Conservation (phyloP, 2,888 invertebrate genomes). For the Norana najaformis region DNA sequence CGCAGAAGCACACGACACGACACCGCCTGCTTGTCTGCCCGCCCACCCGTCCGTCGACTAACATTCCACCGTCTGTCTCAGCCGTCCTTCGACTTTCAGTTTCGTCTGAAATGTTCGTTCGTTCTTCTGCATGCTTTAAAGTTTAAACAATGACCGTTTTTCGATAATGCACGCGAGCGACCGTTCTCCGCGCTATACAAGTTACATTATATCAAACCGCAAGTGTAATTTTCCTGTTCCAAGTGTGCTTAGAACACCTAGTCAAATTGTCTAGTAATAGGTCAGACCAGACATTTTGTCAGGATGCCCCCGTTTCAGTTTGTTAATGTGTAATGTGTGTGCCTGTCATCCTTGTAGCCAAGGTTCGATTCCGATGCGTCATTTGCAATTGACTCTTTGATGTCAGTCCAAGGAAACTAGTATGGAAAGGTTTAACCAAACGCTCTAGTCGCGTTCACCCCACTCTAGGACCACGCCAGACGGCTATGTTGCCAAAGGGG, state of each 20-base stretch:
- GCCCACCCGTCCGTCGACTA: not conserved
- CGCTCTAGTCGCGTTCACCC: too few species aligned
- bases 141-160: not conserved
- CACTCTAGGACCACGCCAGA: too few species aligned
- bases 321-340: too few species aligned
- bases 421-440: too few species aligned
- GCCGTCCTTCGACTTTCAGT: not conserved
- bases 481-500: too few species aligned
- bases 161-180: not conserved
- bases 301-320: not conserved
- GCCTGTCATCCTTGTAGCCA: not conserved
- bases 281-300: not conserved
- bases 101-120: slow-evolving; percentile 7
- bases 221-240: not conserved
- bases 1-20: too few species aligned
- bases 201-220: not conserved
- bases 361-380: not conserved
- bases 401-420: too few species aligned
- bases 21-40: not conserved
- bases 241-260: not conserved
- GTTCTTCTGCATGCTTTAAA: not conserved
- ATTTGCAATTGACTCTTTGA: too few species aligned
- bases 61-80: not conserved
- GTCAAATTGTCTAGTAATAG: not conserved
- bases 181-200: not conserved